A percentile compares a stretch with the other conserved stretches of the same genome.
Conservation (phyloP, 2,888 invertebrate species). For the Panzeria rudis region DNA sequence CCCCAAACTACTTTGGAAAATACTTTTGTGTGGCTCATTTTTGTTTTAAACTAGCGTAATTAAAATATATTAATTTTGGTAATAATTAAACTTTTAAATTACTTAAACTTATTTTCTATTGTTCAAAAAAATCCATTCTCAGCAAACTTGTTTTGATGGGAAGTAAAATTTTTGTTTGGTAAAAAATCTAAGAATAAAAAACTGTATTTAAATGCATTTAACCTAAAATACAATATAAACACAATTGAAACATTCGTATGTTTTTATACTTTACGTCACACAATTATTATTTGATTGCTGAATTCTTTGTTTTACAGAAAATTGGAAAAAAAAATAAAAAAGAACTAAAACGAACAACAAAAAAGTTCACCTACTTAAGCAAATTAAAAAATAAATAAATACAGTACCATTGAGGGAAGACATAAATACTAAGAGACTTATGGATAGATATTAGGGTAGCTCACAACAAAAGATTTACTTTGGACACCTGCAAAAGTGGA, state of each 20-base stretch:
- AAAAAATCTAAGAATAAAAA: no score
- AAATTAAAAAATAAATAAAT: neutral
- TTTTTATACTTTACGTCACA: neutral
- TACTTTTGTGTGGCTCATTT: no score
- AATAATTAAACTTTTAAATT: no score
- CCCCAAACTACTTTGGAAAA: neutral
- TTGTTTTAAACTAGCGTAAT: no score
- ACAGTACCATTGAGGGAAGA: neutral
- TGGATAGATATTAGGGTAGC: neutral
- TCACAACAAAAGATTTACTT: neutral
- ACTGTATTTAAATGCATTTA: neutral
- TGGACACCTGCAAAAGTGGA: neutral
- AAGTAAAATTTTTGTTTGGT: no score
- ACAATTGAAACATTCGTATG: no score
- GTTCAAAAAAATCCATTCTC: no score
- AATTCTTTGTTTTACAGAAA: conserved; percentile 1
- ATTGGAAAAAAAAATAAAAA: conserved; percentile 3
- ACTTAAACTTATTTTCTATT: no score
- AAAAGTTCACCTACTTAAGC: conserved; percentile 19
- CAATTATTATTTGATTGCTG: conserved; percentile 16
- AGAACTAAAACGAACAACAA: neutral
- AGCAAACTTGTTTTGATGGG: no score
- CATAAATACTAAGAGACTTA: neutral
- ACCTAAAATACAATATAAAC: neutral
- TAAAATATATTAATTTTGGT: no score